Evolutionary conservation across 2,797 vertebrate species (phyloP), one percentile per base, ranked within the genome.

Genomic region (Sparus aurata): DNA sequence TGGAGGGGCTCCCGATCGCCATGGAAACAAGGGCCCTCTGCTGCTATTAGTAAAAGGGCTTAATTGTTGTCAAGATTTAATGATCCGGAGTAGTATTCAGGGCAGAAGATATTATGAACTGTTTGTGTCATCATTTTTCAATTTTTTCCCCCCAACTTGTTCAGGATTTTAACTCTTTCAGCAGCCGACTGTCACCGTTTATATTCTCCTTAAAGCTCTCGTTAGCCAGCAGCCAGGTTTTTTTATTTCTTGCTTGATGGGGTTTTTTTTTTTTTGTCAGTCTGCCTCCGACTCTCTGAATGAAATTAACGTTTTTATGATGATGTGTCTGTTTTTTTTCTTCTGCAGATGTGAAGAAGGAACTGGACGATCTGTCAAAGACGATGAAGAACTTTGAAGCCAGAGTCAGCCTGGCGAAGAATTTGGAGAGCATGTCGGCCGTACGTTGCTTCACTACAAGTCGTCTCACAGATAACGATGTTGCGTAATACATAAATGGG

Each of bases 61-160:
- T 98, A 98, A 98, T 98, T 98, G 97, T 98, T 98, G 97, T 97
- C 97, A 96, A 97, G 97, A 97, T 98, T 97, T 98, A 98, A 98
- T 98, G 97, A 98, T 98, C 97, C 97, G 96, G 94, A 97, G 96
- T 96, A 95, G 97, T 96, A 97, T 97, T 96, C 96, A 96, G 97
- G 97, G 97, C 97, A 96, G 96, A 96, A 96, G 96, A 97, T 97
- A 97, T 98, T 97, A 97, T 97, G 96, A 97, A 97, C 96, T 96
- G 96, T 98, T 97, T 97, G 96, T 97, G 96, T 96, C 96, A 96
- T 98, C 95, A 96, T 97, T 97, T 92, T 91, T 87, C 68, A 71
- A 30, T 58, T 66, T 65, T 74, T 52, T 11, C 12, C 72, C 71
- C 77, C 30, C 69, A 95, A 95, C 96, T 96, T 95, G 95, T 96